These are phyloP conservation scores for Pagrus major DNA, from an alignment of 2,113 vertebrate species.

Conservation along the genomic window DNA sequence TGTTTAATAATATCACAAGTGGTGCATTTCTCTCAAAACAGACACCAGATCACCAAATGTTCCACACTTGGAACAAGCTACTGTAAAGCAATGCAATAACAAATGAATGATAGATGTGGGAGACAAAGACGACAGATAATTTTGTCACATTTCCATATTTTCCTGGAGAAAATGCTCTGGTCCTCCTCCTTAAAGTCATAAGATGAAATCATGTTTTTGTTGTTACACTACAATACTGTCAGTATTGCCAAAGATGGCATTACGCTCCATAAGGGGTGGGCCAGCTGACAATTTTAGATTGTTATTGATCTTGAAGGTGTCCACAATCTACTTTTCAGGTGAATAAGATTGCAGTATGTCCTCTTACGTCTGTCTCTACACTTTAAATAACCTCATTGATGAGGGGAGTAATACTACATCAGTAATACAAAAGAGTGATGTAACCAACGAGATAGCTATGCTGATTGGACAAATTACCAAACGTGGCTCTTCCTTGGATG, in stretches of 20 bases:
- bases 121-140: constrained; percentile 23
- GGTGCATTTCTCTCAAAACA: constrained; percentile 29
- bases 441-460: too few relatives aligned
- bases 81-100: constrained; percentile 19
- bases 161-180: not conserved
- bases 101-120: constrained; percentile 29
- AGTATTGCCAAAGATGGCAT: not conserved
- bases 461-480: too few relatives aligned
- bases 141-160: constrained; percentile 30
- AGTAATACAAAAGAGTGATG: too few relatives aligned
- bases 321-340: too few relatives aligned
- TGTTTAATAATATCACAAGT: constrained; percentile 47
- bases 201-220: not conserved
- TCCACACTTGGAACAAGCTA: constrained; percentile 27
- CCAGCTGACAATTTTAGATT: too few relatives aligned
- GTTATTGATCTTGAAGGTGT: too few relatives aligned
- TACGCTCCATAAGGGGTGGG: too few relatives aligned
- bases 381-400: too few relatives aligned
- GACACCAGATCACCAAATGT: constrained; percentile 34
- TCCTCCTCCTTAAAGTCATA: not conserved
- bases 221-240: not conserved
- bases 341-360: too few relatives aligned
- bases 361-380: too few relatives aligned
- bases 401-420: too few relatives aligned
- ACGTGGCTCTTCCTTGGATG: too few relatives aligned